phyloP scores from a whole-genome alignment of 2,113 vertebrate species.

The Osmerus eperlanus region DNA sequence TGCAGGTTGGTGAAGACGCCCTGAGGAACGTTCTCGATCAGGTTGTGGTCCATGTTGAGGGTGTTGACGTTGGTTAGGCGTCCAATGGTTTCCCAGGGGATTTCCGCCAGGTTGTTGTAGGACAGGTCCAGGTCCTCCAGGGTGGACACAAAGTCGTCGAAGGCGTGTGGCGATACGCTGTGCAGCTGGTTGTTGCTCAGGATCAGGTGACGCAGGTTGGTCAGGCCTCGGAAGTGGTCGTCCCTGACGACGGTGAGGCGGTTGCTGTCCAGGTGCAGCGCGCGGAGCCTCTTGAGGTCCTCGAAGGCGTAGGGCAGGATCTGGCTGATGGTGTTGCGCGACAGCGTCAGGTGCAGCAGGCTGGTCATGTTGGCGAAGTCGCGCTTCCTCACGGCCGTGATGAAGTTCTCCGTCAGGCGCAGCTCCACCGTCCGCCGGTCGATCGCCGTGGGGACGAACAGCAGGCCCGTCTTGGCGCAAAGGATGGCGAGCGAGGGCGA shows the following conservation, averaged over 20 bases:
- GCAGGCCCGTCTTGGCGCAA: constrained; percentile 89
- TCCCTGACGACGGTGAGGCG: constrained; percentile 81
- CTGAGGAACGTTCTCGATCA: constrained; percentile 88
- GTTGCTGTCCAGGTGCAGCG: constrained; percentile 90
- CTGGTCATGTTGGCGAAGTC: constrained; percentile 96
- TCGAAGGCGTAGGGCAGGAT: constrained; percentile 87
- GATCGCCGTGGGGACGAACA: constrained; percentile 89
- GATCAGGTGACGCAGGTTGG: constrained; percentile 88
- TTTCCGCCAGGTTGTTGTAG: constrained; percentile 88
- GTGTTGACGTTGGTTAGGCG: constrained; percentile 89
- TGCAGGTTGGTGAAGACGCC: constrained; percentile 93
- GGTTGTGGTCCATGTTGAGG: constrained; percentile 90
- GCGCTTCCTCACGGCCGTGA: constrained; percentile 77
- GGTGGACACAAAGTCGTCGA: constrained; percentile 87
- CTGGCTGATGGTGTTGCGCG: constrained; percentile 92
- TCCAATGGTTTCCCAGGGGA: constrained; percentile 86
- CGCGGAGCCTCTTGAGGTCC: constrained; percentile 84
- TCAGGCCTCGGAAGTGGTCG: constrained; percentile 85
- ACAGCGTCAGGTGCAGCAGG: constrained; percentile 85
- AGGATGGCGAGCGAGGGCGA: constrained; percentile 89
- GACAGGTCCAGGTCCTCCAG: constrained; percentile 93
- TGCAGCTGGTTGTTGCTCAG: constrained; percentile 91
- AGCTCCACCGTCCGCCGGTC: constrained; percentile 91
- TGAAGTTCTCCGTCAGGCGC: constrained; percentile 91
- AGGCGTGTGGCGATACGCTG: constrained; percentile 78